Base-by-base conservation (phyloP, 1,140 invertebrate species). In the Lepidurus apus region DNA sequence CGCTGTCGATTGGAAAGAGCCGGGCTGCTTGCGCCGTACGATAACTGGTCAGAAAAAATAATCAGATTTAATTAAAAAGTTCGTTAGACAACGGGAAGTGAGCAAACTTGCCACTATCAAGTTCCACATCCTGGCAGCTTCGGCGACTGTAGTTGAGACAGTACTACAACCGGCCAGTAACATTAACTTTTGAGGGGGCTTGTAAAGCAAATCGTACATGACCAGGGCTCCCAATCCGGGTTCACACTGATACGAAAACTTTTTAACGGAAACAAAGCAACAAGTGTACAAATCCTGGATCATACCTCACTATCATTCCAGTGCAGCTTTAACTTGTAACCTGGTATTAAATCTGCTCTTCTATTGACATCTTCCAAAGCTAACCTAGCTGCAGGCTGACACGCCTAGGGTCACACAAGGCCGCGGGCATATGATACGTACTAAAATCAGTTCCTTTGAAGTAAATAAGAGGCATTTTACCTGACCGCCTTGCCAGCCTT, bases 121-220 rank as follows among this genome's bases (percentile, higher is more conserved):
- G 87, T 99, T 99, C 97, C 98, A 99, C 94, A 99, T 98, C 87
- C 98, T 98, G 42, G 98, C 97, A 43, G 97, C 96, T 87, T 99
- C 97, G 0, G 97, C 97, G 1, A 99, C 96, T 73, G 97, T 98
- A 9, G 98, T 99, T 83, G 97, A 99, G n/a, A 99, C 98, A 3
- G 97, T 98, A 81, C 95, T 98, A 85, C 98, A 99, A 75, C 98
- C 98, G 6, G 95, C 95, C 42, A 99, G 87, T 75, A 99, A 86
- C 89, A 99, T 95, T 80, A 99, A 87, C 87, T 99, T 99, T 82
- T 95, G 93, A 26, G 97, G 97, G 77, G 91, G 91, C 84, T 96
- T 96, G 88, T 99, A 99, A 73, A 99, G 88, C 74, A 99, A 89
- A 87, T 99, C 97, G 87, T 99, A 99, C 92, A 99, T 95, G 26